phyloP scores from a whole-genome alignment of 2,888 invertebrate genomes.

The Drosophila prostipennis region DNA sequence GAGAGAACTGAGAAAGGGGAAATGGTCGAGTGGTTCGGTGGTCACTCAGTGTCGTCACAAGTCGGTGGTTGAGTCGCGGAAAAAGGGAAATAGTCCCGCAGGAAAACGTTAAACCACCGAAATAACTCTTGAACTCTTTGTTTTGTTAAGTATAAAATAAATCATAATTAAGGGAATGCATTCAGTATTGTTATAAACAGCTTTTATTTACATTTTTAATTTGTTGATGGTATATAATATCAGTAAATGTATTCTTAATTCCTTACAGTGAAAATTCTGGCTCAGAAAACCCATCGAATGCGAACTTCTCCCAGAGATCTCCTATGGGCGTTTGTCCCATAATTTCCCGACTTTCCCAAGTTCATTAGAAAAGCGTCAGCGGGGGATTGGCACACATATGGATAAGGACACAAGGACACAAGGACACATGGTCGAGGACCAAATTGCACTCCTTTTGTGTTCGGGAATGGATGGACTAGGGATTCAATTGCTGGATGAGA shows the following conservation, averaged over 20 bases:
- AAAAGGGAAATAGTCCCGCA: background rate
- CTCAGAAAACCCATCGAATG: background rate
- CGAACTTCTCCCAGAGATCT: background rate
- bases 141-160: constrained; percentile 1
- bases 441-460: constrained; percentile 6
- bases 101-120: background rate
- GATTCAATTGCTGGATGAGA: background rate
- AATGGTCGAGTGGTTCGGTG: constrained; percentile 14
- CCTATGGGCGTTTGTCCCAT: constrained; percentile 17
- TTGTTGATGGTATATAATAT: too few species aligned
- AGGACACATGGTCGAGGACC: constrained; percentile 22
- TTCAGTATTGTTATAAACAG: background rate
- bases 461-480: constrained; percentile 3
- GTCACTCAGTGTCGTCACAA: constrained; percentile 1
- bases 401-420: constrained; percentile 32
- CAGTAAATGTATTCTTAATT: background rate
- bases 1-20: constrained; percentile 18
- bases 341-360: constrained; percentile 52
- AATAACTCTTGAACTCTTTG: constrained; percentile 3
- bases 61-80: constrained; percentile 6
- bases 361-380: constrained; percentile 64
- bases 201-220: background rate
- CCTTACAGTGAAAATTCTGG: too few species aligned
- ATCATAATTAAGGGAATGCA: background rate
- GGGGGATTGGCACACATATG: constrained; percentile 40